Evolutionary conservation across 1,140 invertebrate genomes (phyloP), one percentile per base, ranked within the genome.

Genomic region (Coelopa frigida): DNA sequence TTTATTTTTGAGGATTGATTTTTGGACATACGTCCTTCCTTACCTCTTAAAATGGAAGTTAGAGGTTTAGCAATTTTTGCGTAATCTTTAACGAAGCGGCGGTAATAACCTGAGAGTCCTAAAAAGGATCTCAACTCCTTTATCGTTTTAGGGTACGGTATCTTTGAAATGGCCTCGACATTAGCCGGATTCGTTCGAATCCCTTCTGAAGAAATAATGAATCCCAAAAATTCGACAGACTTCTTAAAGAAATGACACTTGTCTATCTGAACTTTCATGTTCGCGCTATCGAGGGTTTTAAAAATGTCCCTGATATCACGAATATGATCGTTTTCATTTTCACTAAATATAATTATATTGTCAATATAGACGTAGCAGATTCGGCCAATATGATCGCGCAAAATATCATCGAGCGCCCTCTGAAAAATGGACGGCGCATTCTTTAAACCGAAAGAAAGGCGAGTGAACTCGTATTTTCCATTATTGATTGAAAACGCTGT

Each of bases 51-150:
- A 29, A 14, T 10, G 27, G 27, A 29, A 10, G 27, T 29, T 14
- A 29, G 27, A 14, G 27, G 27, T 24, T 42, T 42, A n/a, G n/a
- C n/a, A n/a, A n/a, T n/a, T n/a, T 48, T 46, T 0, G 70, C 50
- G 49, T 62, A 72, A 37, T 62, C 52, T 17, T 44, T 21, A 14
- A 71, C 56, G 45, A 73, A 72, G 15, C 58, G 38, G 1, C 54
- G 35, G 43, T 68, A 71, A 56, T 62, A 61, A 6, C 42, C 55
- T 11, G 48, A 51, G 38, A 64, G 49, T n/a, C 59, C 59, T 2
- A 66, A 26, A 18, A 65, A 44, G 17, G 39, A 40, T 39, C 48
- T 20, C 10, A 52, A 20, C n/a, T n/a, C 32, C 35, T 46, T 53
- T 22, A 38, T 20, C 18, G 38, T 23, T 35, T 38, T 29, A 12